Base-by-base conservation (phyloP, 1,140 invertebrate species). In the Sesamia nonagrioides region DNA sequence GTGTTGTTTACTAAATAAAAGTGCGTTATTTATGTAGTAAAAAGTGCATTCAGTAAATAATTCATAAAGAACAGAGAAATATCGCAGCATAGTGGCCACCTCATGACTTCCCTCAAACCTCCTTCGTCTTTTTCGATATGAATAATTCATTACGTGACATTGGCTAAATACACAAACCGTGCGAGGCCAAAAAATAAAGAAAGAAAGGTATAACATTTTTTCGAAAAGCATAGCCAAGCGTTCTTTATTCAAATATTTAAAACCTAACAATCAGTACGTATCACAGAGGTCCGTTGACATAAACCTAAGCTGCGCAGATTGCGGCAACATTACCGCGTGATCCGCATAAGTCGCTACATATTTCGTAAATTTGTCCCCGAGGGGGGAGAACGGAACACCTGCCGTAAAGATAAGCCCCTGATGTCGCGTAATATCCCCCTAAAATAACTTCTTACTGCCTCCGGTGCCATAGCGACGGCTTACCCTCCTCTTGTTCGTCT, bases 371-470 rank as follows among this genome's bases (percentile, higher is more conserved):
- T 94, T 94, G 92, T 93, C 83, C 86, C 88, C 84, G 76, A 79
- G 85, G 82, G 80, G 86, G 78, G 82, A 50, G 82, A 81, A 84
- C 82, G 85, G 89, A 91, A 92, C 90, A 94, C 92, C 92, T 94
- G 93, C 91, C 92, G 91, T 94, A 94, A 94, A 94, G 93, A 94
- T 94, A 94, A 94, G 93, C 92, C 85, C 82, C 87, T 89, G 91
- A 92, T 92, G 90, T 89, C 88, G 85, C 91, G 90, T 91, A 93
- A 93, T 92, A 92, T 91, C 88, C 92, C 90, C 93, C 93, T 93
- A 91, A 94, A 94, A 93, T 94, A 93, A 94, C 93, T 93, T 93
- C 92, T 93, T 94, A 93, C 88, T 88, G 91, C 92, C 91, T 92
- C 91, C 93, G 90, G 91, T 90, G 91, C 90, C 86, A 91, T 89